Evolutionary conservation across 1,140 invertebrate genomes (phyloP), one percentile per base, ranked within the genome.

Genomic region (Oreohelix idahoensis): DNA sequence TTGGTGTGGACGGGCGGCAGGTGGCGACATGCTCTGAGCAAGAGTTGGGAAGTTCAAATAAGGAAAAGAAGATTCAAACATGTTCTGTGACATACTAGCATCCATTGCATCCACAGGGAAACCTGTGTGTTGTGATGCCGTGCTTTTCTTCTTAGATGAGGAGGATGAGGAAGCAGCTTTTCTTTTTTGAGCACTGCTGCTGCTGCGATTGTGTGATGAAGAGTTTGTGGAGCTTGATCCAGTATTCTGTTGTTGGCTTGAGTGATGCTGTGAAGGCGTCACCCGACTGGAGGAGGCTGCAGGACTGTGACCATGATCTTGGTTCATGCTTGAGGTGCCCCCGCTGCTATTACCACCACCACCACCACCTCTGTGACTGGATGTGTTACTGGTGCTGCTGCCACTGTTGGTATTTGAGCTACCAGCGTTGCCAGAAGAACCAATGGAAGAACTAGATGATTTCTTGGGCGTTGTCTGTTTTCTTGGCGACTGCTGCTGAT

Each of bases 61-160:
- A 26, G 88, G 80, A 63, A 90, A 87, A 77, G 88, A 89, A 15
- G 89, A 81, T 36, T 93, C 92, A 87, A 93, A 93, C 63, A 92
- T 91, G 73, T 53, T 80, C 69, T 89, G 87, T 17, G 86, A 87
- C 80, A 90, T 84, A 74, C 88, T 89, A 36, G 88, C 83, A 70
- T 92, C 90, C 76, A 92, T 89, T 36, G 38, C 26, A 51, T 90
- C 89, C 45, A 82, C 84, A 38, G 85, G 86, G 79, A 83, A 86
- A 20, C 75, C 53, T 20, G 85, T 32, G 77, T 91, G 80, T 63
- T 82, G 80, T 1, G 80, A 82, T 15, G 69, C 70, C 2, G 80
- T 89, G 58, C 66, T 83, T 80, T 88, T 90, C 80, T 89, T 90
- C 53, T 85, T 87, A 79, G 80, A 82, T 11, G 80, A 75, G 0